Percentiles rank a stretch among this genome's conserved stretches.
These are phyloP conservation scores for Drosophila mojavensis DNA, from an alignment of 1,140 invertebrate genomes.

Conservation along the genomic window DNA sequence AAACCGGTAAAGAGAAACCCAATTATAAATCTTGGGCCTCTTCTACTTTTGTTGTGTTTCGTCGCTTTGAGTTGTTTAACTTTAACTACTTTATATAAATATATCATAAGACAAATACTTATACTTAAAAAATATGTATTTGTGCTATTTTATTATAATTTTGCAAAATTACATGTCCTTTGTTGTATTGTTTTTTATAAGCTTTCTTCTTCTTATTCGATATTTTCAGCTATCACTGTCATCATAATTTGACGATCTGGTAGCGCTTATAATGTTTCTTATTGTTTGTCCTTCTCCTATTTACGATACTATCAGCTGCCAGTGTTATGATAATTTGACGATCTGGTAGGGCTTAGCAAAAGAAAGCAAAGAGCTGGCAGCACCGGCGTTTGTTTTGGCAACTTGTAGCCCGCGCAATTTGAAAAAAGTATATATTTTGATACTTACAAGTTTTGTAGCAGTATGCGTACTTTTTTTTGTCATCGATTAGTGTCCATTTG, in stretches of 20 bases:
- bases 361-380: not conserved
- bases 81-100: not conserved
- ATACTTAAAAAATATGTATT: not conserved
- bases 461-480: slow-evolving; percentile 17
- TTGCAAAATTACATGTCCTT: slow-evolving; percentile 35
- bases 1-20: slow-evolving; percentile 12
- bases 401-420: too few relatives aligned
- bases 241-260: not conserved
- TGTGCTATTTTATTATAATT: slow-evolving; percentile 7
- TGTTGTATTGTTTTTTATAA: slow-evolving; percentile 30
- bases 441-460: not conserved
- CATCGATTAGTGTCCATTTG: not conserved
- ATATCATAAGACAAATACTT: too few relatives aligned
- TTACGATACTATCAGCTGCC: too few relatives aligned
- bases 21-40: not conserved
- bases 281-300: too few relatives aligned
- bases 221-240: not conserved
- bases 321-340: too few relatives aligned
- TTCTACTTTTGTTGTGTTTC: not conserved
- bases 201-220: slow-evolving; percentile 12
- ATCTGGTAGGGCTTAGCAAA: not conserved
- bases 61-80: not conserved
- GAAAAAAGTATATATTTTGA: too few relatives aligned
- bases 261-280: not conserved
- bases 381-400: not conserved